Evolutionary conservation across 2,113 vertebrate genomes (phyloP).

Genomic region (Peromyscus maniculatus): DNA sequence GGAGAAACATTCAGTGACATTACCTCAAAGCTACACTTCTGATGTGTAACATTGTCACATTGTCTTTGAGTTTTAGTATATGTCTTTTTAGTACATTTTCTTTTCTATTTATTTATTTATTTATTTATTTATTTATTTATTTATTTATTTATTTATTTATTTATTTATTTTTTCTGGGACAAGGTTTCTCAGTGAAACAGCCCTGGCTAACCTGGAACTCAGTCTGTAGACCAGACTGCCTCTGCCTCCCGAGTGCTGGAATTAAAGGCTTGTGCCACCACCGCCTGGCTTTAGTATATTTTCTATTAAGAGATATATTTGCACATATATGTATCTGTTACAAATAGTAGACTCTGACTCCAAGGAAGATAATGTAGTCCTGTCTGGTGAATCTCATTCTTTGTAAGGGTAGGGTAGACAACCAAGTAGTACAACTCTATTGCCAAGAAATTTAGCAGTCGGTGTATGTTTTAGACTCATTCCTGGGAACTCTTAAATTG

Average conservation of each 20-base stretch:
- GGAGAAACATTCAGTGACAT: neutral
- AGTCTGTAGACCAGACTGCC: too few species aligned
- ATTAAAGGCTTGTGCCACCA: too few species aligned
- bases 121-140: too few species aligned
- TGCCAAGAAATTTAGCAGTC: neutral
- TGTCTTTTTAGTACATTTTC: neutral
- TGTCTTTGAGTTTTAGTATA: constrained; percentile 4
- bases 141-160: too few species aligned
- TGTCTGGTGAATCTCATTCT: neutral
- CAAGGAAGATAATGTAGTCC: neutral
- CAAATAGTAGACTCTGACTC: neutral
- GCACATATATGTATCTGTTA: rapidly evolving
- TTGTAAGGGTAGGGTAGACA: neutral
- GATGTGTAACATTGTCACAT: neutral
- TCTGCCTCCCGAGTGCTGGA: too few species aligned
- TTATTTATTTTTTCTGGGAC: too few species aligned
- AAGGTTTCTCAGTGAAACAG: too few species aligned
- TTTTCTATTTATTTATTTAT: too few species aligned
- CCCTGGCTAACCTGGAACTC: too few species aligned
- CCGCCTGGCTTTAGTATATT: neutral
- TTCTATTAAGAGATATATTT: constrained; percentile 2
- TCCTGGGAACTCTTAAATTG: neutral
- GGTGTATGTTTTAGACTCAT: neutral
- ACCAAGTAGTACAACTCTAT: neutral
- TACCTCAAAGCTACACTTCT: neutral